Percentiles rank a stretch among this genome's conserved stretches.
These are phyloP conservation scores for Omphaloscelis lunosa DNA, from an alignment of 2,888 invertebrate species.

Conservation along the genomic window DNA sequence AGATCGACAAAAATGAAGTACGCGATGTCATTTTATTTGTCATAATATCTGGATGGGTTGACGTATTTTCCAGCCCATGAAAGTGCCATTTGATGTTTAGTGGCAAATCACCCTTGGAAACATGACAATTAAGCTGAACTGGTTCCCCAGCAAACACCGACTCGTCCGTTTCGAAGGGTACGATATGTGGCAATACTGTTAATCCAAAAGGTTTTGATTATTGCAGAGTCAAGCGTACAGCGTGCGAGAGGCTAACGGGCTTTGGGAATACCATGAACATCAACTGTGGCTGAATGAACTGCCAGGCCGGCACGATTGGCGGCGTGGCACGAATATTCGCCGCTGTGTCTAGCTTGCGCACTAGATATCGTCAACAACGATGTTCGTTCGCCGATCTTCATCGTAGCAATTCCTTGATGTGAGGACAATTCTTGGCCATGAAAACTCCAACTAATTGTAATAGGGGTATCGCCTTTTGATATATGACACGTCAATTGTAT, in stretches of 20 bases:
- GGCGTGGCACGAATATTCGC: slow-evolving; percentile 93
- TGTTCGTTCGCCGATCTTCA: slow-evolving; percentile 91
- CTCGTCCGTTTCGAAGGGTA: slow-evolving; percentile 92
- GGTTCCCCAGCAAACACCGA: slow-evolving; percentile 93
- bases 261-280: slow-evolving; percentile 92
- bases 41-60: slow-evolving; percentile 91
- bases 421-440: slow-evolving; percentile 91
- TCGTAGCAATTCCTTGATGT: slow-evolving; percentile 90
- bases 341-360: slow-evolving; percentile 92
- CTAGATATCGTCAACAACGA: slow-evolving; percentile 92
- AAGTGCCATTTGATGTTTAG: slow-evolving; percentile 94
- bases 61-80: slow-evolving; percentile 91
- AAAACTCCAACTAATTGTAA: slow-evolving; percentile 94
- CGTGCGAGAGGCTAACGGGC: slow-evolving; percentile 81
- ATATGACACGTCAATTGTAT: slow-evolving; percentile 92
- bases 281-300: slow-evolving; percentile 91
- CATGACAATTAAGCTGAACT: slow-evolving; percentile 92
- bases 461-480: slow-evolving; percentile 93
- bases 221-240: slow-evolving; percentile 88
- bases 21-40: slow-evolving; percentile 92
- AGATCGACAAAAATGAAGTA: slow-evolving; percentile 93
- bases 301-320: slow-evolving; percentile 92
- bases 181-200: slow-evolving; percentile 93
- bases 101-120: slow-evolving; percentile 94
- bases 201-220: slow-evolving; percentile 87